Evolutionary conservation across 64 coral and sea anemone species (phyloP), one percentile per base, ranked within the genome.

Genomic region (Montipora sp.): DNA sequence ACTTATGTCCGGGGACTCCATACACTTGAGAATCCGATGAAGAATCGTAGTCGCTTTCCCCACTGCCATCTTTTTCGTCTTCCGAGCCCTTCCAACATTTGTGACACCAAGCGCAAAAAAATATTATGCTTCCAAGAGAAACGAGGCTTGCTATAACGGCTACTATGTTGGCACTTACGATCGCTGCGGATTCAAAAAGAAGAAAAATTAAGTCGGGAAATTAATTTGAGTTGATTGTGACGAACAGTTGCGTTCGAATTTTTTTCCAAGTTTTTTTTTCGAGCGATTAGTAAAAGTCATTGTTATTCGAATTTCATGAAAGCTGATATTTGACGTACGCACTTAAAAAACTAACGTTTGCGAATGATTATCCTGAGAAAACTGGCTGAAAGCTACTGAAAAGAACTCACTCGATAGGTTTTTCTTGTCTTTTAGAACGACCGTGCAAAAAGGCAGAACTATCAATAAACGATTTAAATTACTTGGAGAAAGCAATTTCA

Each of bases 31-130:
- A 87, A 47, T 93, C 91, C 47, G 83, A 80, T 8, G 83, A 87
- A 23, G 87, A 89, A 44, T 89, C 87, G 46, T 77, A 89, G 65
- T 85, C 65, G 13, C 72, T 77, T 59, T 77, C 87, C 3, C 83
- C 80, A 19, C 60, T 80, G 10, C 67, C 18, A 4, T 87, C 90
- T 22, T 48, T 75, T 46, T 87, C 75, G 20, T 84, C 81, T 61
- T 85, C 82, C 7, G 73, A 87, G 0, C 80, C 75, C 46, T 93
- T 93, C 91, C 91, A 93, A 46, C 83, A 93, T 72, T 93, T 93
- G 59, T 88, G 80, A 74, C 91, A 93, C 91, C 91, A 93, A 11
- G 75, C 44, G 72, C 91, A 93, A 24, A 93, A 49, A 22, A 93
- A 77, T 6, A 88, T 77, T 50, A 93, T 51, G 27, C 48, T 93